Evolutionary conservation across 2,888 invertebrate species (phyloP).

Genomic region (Auanema sp.): DNA sequence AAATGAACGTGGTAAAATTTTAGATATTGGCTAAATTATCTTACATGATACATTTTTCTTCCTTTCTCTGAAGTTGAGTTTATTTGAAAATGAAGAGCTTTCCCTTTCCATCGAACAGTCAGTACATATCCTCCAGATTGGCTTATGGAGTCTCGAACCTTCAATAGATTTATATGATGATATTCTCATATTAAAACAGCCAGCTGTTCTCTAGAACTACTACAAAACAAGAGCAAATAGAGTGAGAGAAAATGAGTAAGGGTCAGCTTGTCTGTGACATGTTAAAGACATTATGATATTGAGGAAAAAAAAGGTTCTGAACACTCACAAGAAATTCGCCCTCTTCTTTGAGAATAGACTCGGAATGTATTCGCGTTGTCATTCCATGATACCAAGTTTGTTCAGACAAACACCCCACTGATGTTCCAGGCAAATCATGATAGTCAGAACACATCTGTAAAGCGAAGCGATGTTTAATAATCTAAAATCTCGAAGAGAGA

Average conservation of each 20-base stretch:
- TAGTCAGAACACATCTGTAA: conserved; percentile 2
- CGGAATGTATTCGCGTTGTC: conserved; percentile 14
- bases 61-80: conserved; percentile 24
- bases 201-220: not conserved
- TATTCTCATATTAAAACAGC: not conserved
- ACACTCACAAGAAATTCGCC: conserved; percentile 18
- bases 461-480: too few species aligned
- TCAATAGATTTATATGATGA: conserved; percentile 1
- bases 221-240: not conserved
- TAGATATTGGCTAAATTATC: not conserved
- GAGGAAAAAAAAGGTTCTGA: not conserved
- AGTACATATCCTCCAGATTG: conserved; percentile 25
- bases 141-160: conserved; percentile 29
- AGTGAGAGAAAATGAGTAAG: conserved; percentile 3
- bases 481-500: too few species aligned
- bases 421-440: conserved; percentile 1
- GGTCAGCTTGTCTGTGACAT: conserved; percentile 2
- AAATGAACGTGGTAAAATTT: not conserved
- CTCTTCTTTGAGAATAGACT: conserved; percentile 12
- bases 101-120: conserved; percentile 29
- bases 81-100: conserved; percentile 31
- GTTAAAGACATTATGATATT: too few species aligned
- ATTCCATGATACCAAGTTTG: conserved; percentile 21
- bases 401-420: not conserved
- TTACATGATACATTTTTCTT: conserved; percentile 23